Evolutionary conservation across 1,140 invertebrate genomes (phyloP).

Genomic region (Trachymyrmex septentrionalis): DNA sequence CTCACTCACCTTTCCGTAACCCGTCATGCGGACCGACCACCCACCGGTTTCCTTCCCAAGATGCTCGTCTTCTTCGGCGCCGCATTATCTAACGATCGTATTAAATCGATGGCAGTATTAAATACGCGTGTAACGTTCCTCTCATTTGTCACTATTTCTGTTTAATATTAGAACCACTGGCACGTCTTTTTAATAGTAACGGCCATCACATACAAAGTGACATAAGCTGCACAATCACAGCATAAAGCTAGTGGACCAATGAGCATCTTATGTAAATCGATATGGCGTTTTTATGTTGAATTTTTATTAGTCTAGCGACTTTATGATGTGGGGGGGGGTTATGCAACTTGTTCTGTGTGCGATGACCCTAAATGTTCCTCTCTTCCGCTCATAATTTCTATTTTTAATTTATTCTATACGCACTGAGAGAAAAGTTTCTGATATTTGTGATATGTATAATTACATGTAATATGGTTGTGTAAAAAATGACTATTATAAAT

Average conservation of each 20-base stretch:
- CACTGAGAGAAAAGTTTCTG: no score
- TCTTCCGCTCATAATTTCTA: background rate
- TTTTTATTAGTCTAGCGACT: no score
- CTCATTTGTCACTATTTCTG: background rate
- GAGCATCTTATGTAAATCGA: no score
- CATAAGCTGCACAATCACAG: no score
- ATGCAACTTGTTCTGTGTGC: no score
- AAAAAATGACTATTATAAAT: no score
- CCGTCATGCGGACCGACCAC: slow-evolving; percentile 70
- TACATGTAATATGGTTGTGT: no score
- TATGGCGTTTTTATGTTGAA: no score
- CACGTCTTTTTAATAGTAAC: background rate
- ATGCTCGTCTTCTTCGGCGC: slow-evolving; percentile 39
- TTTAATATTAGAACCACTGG: background rate
- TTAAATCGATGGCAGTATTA: background rate
- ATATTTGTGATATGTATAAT: no score
- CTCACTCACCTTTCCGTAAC: slow-evolving; percentile 69
- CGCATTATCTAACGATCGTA: slow-evolving; percentile 11
- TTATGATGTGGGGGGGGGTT: no score
- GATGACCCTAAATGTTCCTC: background rate
- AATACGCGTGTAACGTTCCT: slow-evolving; percentile 2
- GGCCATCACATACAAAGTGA: no score
- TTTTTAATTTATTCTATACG: background rate
- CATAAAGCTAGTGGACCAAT: no score
- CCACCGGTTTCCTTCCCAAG: slow-evolving; percentile 43